Conservation (phyloP, 2,888 invertebrate genomes). For the Pocota personata region DNA sequence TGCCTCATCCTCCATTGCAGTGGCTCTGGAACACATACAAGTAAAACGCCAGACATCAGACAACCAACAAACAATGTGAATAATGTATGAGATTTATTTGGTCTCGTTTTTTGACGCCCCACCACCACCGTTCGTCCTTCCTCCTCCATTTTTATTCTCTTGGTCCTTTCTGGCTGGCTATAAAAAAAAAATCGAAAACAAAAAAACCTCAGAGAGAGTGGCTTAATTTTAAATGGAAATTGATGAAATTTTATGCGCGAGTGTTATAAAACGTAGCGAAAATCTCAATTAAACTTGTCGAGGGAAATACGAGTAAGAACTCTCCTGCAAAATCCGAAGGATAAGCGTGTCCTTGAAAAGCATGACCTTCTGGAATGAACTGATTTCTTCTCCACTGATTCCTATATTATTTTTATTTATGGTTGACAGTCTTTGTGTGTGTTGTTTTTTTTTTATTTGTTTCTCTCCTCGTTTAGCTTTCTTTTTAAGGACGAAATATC, state of each 20-base stretch:
- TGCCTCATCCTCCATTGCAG: neutral
- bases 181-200: neutral
- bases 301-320: neutral
- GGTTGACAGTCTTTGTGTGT: neutral
- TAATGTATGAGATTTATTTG: conserved; percentile 66
- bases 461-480: neutral
- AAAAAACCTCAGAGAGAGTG: neutral
- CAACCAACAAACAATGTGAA: conserved; percentile 62
- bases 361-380: conserved; percentile 28
- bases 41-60: conserved; percentile 64
- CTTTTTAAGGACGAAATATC: conserved; percentile 48
- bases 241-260: neutral
- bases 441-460: neutral
- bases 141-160: neutral
- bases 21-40: neutral
- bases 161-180: neutral
- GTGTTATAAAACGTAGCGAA: neutral
- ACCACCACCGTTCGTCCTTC: conserved; percentile 16
- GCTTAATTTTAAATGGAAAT: conserved; percentile 14
- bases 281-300: conserved; percentile 24
- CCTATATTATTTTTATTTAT: conserved; percentile 24
- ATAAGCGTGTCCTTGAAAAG: conserved; percentile 33
- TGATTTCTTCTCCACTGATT: neutral
- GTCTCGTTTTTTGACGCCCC: conserved; percentile 46
- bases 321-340: neutral